These are phyloP conservation scores for Trisateles emortualis DNA, from an alignment of 2,888 invertebrate genomes.

Conservation along the genomic window DNA sequence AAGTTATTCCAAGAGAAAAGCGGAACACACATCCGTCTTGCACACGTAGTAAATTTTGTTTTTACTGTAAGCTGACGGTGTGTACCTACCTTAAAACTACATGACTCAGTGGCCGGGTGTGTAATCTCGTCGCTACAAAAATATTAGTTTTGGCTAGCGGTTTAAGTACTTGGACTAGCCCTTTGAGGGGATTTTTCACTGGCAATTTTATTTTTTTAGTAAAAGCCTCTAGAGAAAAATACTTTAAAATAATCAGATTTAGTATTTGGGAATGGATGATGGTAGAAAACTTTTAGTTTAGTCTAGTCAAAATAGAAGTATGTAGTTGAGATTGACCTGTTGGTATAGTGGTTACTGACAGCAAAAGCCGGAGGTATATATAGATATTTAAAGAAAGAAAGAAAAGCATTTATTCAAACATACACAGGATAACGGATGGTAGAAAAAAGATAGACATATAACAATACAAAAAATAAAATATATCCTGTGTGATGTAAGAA, in stretches of 20 bases:
- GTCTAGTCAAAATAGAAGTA: too few species aligned
- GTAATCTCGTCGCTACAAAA: constrained; percentile 9
- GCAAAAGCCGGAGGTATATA: too few species aligned
- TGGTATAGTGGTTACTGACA: too few species aligned
- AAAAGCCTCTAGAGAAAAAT: neutral
- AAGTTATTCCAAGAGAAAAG: constrained; percentile 60
- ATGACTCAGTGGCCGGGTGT: constrained; percentile 11
- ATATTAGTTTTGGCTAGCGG: neutral
- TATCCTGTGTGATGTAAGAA: too few species aligned
- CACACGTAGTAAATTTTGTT: constrained; percentile 49
- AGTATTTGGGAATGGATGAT: too few species aligned
- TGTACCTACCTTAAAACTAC: neutral
- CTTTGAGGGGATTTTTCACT: neutral
- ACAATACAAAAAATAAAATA: too few species aligned
- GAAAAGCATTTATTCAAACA: too few species aligned
- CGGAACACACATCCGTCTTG: constrained; percentile 56
- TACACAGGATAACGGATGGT: too few species aligned
- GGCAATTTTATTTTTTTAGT: neutral
- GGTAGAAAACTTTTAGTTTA: too few species aligned
- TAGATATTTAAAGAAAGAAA: too few species aligned
- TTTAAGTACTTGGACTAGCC: neutral
- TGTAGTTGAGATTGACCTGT: too few species aligned
- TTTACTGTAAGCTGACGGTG: constrained; percentile 12
- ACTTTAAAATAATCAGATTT: neutral
- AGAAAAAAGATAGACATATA: too few species aligned